Conservation (phyloP, 2,797 vertebrate genomes). For the Sciaenops ocellatus region DNA sequence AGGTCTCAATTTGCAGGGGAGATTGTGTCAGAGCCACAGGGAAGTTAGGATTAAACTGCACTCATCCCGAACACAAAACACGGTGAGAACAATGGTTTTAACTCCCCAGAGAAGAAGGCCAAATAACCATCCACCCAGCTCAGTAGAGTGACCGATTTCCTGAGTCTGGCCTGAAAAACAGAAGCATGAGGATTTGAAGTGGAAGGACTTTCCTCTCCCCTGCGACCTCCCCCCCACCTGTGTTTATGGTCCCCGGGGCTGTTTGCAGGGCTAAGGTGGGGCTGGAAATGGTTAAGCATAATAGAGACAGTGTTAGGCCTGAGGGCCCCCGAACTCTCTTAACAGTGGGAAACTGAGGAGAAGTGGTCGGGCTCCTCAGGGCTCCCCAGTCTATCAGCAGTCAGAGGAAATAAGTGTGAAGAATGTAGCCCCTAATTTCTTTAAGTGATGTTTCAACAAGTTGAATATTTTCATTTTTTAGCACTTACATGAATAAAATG, state of each 20-base stretch:
- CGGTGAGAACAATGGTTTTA: constrained; percentile 65
- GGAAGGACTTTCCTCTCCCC: constrained; percentile 46
- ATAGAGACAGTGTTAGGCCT: constrained; percentile 73
- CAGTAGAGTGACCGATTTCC: constrained; percentile 60
- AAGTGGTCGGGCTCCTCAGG: constrained; percentile 23
- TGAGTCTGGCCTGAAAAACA: constrained; percentile 65
- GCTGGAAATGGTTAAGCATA: constrained; percentile 76
- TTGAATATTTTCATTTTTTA: constrained; percentile 5
- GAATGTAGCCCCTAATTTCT: constrained; percentile 48
- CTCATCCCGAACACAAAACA: constrained; percentile 67
- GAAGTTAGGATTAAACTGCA: constrained; percentile 71
- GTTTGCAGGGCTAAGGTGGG: constrained; percentile 65
- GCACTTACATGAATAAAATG: background rate
- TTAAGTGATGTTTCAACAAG: constrained; percentile 19
- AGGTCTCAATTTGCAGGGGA: constrained; percentile 68
- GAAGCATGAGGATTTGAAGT: constrained; percentile 59
- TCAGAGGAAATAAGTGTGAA: constrained; percentile 57
- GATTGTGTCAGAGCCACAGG: constrained; percentile 58
- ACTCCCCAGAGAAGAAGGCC: constrained; percentile 32
- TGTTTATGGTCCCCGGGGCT: constrained; percentile 62
- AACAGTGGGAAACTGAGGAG: constrained; percentile 46
- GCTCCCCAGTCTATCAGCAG: constrained; percentile 43
- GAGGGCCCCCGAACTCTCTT: constrained; percentile 42
- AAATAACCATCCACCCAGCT: constrained; percentile 55
- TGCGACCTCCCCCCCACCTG: constrained; percentile 36